phyloP scores from a whole-genome alignment of 2,113 vertebrate genomes.

The Coptodon bakossiorum region DNA sequence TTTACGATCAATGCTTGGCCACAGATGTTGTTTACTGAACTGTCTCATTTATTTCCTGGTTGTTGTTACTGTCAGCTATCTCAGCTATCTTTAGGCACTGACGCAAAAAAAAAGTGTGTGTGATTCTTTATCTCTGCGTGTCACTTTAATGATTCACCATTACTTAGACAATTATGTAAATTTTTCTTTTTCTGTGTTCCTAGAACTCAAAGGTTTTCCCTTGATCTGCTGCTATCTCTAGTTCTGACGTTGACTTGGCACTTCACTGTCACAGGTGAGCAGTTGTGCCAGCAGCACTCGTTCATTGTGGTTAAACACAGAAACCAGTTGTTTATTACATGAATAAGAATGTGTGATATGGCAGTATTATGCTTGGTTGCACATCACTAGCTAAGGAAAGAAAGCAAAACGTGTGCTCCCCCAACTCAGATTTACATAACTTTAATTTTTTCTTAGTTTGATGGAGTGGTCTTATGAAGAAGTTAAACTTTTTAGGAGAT shows the following conservation, averaged over 20 bases:
- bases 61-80: not conserved
- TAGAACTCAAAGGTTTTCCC: not conserved
- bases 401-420: not conserved
- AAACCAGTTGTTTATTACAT: not conserved
- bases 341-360: not conserved
- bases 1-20: not conserved
- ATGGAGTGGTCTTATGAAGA: not conserved
- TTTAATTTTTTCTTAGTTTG: not conserved
- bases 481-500: not conserved
- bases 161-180: not conserved
- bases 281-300: not conserved
- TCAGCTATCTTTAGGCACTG: not conserved
- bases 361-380: not conserved
- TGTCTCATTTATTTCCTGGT: not conserved
- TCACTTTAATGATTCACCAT: not conserved
- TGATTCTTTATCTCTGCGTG: not conserved
- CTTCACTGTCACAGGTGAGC: slow-evolving; percentile 6
- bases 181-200: not conserved
- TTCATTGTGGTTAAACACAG: not conserved
- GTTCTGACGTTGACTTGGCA: not conserved
- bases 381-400: not conserved
- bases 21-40: not conserved
- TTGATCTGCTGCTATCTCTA: not conserved
- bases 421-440: not conserved
- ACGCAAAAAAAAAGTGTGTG: not conserved